A percentile compares a stretch with the other conserved stretches of the same genome.
Evolutionary conservation across 2,797 vertebrate genomes (phyloP).

Genomic region (Brotula barbata): DNA sequence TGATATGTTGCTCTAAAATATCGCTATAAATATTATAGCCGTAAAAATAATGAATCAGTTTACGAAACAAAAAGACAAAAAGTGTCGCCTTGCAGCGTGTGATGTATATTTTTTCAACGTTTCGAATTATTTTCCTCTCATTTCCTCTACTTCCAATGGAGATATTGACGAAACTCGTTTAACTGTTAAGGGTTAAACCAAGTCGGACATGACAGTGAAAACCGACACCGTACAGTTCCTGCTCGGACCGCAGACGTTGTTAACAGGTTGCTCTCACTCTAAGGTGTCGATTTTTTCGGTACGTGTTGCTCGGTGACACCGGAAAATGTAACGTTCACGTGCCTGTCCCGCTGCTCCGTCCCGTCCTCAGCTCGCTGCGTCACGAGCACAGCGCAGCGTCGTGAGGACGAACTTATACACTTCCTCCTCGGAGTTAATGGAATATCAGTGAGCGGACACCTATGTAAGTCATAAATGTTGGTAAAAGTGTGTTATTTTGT

Average conservation of each 20-base stretch:
- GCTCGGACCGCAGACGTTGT: neutral
- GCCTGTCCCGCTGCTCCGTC: neutral
- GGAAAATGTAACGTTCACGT: slow-evolving; percentile 4
- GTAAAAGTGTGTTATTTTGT: too few relatives aligned
- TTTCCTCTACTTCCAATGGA: neutral
- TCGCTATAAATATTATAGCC: too few relatives aligned
- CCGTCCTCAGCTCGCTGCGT: slow-evolving; percentile 43
- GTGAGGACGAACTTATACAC: slow-evolving; percentile 42
- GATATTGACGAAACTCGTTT: neutral
- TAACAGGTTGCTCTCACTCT: neutral
- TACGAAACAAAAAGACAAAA: too few relatives aligned
- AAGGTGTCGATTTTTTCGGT: neutral
- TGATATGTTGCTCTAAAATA: too few relatives aligned
- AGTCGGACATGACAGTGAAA: slow-evolving; percentile 53
- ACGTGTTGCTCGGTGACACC: neutral
- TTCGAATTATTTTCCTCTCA: neutral
- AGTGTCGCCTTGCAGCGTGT: too few relatives aligned
- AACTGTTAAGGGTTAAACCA: slow-evolving; percentile 67
- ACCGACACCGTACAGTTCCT: slow-evolving; percentile 39
- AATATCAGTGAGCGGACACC: neutral
- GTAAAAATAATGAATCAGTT: too few relatives aligned
- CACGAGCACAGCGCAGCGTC: slow-evolving; percentile 32
- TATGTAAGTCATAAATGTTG: slow-evolving; percentile 32
- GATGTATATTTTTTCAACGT: too few relatives aligned
- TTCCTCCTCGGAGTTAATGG: slow-evolving; percentile 37